These are phyloP conservation scores for Nephrotoma guestfalica DNA, from an alignment of 2,888 invertebrate species.

Conservation along the genomic window DNA sequence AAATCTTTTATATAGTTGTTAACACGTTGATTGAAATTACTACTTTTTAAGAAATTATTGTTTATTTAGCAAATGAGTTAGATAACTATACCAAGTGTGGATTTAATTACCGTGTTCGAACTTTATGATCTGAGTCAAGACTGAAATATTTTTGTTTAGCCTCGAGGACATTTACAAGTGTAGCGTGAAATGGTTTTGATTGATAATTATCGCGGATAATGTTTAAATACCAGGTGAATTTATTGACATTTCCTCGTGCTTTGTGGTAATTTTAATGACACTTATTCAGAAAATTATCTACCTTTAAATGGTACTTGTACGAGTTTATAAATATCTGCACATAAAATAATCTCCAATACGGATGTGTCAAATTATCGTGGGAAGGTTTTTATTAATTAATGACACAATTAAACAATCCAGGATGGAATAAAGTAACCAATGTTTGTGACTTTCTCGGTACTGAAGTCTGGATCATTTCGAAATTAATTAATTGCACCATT, in stretches of 20 bases:
- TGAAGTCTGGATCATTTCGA: too few relatives aligned
- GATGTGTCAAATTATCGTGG: too few relatives aligned
- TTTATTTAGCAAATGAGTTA: neutral
- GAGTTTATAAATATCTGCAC: too few relatives aligned
- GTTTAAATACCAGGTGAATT: neutral
- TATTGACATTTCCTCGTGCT: neutral
- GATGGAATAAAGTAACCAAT: too few relatives aligned
- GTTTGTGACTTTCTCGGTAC: too few relatives aligned
- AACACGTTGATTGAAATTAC: neutral
- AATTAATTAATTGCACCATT: too few relatives aligned
- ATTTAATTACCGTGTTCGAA: neutral
- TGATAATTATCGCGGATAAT: neutral
- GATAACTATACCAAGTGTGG: neutral
- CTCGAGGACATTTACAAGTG: neutral
- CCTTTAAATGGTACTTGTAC: too few relatives aligned
- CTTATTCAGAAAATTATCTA: too few relatives aligned
- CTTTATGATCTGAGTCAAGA: neutral
- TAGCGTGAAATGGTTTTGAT: neutral
- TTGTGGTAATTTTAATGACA: too few relatives aligned
- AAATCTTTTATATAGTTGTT: neutral
- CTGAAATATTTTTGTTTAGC: neutral
- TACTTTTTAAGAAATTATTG: neutral
- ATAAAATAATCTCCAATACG: too few relatives aligned
- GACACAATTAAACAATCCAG: too few relatives aligned
- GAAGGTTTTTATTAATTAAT: too few relatives aligned